These are phyloP conservation scores for Oryctolagus cuniculus DNA, from an alignment of 2,113 vertebrate genomes.

Conservation along the genomic window DNA sequence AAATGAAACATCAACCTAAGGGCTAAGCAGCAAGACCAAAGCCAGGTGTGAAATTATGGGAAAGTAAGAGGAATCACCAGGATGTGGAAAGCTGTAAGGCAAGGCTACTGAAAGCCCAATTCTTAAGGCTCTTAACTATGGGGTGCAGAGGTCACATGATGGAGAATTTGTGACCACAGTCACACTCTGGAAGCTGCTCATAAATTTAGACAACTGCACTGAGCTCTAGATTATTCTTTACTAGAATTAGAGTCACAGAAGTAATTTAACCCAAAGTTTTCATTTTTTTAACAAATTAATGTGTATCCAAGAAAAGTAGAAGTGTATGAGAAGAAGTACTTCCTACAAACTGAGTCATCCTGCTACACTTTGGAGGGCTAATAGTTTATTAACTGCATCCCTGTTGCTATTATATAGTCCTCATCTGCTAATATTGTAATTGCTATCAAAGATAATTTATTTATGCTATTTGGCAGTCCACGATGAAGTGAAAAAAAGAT, in stretches of 20 bases:
- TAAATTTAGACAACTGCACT: background rate
- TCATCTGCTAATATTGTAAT: slow-evolving; percentile 24
- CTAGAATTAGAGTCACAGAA: background rate
- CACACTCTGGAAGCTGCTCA: background rate
- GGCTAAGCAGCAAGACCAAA: background rate
- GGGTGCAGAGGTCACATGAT: background rate
- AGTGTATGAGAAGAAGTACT: background rate
- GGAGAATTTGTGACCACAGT: background rate
- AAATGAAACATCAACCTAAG: slow-evolving; percentile 20
- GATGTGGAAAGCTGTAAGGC: background rate
- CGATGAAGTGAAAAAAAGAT: slow-evolving; percentile 34
- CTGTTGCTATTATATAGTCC: background rate
- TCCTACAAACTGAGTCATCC: background rate
- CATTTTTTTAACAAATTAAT: background rate
- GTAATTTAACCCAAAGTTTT: background rate
- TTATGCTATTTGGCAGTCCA: background rate
- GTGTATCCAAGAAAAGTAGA: background rate
- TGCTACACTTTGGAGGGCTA: background rate
- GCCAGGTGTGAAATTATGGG: background rate
- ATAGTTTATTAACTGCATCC: background rate
- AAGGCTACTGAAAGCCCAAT: background rate
- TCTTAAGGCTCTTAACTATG: background rate
- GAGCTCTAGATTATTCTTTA: background rate
- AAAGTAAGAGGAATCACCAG: slow-evolving; percentile 5
- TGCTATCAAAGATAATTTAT: slow-evolving; percentile 27